phyloP scores from a whole-genome alignment of 2,797 vertebrate genomes.

The Dendrocincla tyrannina region DNA sequence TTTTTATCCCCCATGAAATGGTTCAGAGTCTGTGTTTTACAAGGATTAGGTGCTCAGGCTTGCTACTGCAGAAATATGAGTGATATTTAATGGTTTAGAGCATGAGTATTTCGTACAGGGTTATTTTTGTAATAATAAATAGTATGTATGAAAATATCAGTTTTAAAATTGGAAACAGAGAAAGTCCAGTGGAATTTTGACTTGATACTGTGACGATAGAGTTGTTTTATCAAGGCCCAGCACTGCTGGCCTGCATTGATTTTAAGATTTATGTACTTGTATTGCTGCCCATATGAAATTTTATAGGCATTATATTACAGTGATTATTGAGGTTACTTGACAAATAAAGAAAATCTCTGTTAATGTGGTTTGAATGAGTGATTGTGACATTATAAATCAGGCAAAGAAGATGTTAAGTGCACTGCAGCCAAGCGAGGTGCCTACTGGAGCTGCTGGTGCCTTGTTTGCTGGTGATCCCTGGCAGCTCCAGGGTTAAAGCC shows the following conservation, averaged over 20 bases:
- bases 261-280: not conserved
- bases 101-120: not conserved
- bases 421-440: not conserved
- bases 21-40: rapidly evolving
- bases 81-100: not conserved
- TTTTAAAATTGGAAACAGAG: not conserved
- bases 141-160: not conserved
- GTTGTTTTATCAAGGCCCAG: not conserved
- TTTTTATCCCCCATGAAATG: not conserved
- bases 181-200: not conserved
- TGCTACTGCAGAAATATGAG: not conserved
- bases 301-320: slow-evolving; percentile 42
- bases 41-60: not conserved
- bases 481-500: not conserved
- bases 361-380: slow-evolving; percentile 38
- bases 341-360: slow-evolving; percentile 51
- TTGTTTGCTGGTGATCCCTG: not conserved
- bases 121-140: not conserved
- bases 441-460: not conserved
- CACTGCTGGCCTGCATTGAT: not conserved
- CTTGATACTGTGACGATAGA: rapidly evolving
- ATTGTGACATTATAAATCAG: slow-evolving; percentile 34
- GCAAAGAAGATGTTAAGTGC: slow-evolving; percentile 28
- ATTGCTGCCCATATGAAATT: slow-evolving; percentile 20
- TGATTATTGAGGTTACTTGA: slow-evolving; percentile 33